These are phyloP conservation scores for Rhincodon typus DNA, from an alignment of 2,797 vertebrate genomes.

Conservation along the genomic window DNA sequence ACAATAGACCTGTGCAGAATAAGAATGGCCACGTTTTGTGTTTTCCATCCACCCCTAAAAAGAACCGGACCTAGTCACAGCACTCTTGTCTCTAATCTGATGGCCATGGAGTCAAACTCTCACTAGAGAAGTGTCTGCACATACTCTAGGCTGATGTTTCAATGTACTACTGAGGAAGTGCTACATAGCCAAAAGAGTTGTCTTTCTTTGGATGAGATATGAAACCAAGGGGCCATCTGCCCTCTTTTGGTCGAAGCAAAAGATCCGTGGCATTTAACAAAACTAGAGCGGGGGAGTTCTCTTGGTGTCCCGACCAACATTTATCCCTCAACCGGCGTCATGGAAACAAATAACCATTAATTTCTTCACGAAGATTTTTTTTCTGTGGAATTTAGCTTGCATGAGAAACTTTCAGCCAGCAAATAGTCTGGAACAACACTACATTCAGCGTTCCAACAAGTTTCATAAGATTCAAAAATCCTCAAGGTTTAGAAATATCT, in stretches of 20 bases:
- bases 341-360: conserved; percentile 8
- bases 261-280: too few relatives aligned
- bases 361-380: neutral
- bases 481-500: conserved; percentile 39
- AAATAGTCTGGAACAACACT: conserved; percentile 34
- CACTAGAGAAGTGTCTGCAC: neutral
- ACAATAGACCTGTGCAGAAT: neutral
- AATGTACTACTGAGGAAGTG: neutral
- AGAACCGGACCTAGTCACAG: neutral
- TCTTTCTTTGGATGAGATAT: neutral
- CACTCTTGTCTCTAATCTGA: too few relatives aligned
- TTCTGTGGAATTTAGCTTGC: conserved; percentile 38
- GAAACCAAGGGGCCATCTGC: neutral
- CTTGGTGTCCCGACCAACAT: neutral
- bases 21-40: neutral
- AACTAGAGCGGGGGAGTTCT: neutral
- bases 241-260: neutral
- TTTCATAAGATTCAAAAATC: conserved; percentile 40
- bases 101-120: neutral
- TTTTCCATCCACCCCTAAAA: neutral
- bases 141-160: neutral
- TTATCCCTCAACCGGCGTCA: neutral
- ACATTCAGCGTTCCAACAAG: conserved; percentile 28
- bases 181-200: neutral
- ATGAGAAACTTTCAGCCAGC: conserved; percentile 37